These are phyloP conservation scores for Zaprionus gabonicus DNA, from an alignment of 1,140 invertebrate genomes.

Conservation along the genomic window DNA sequence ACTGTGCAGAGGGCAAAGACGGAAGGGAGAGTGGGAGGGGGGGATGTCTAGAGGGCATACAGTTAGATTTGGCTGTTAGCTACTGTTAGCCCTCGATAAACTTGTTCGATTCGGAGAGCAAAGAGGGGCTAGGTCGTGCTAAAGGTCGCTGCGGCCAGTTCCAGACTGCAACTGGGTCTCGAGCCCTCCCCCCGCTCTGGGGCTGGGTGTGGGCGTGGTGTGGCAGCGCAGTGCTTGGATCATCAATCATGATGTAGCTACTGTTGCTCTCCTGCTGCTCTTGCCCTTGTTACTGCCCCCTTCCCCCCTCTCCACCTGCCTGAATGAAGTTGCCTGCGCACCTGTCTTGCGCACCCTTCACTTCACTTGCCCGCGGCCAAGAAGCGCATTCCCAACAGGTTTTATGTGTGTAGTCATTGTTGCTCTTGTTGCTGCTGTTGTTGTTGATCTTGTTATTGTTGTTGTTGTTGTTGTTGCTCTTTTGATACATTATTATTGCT, in stretches of 20 bases:
- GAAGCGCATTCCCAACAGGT: slow-evolving; percentile 42
- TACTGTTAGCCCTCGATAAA: slow-evolving; percentile 42
- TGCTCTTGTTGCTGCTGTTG: not conserved
- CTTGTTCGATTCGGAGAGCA: slow-evolving; percentile 23
- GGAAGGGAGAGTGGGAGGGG: not conserved
- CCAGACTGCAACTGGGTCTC: not conserved
- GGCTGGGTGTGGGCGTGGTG: slow-evolving; percentile 16
- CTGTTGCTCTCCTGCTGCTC: slow-evolving; percentile 17
- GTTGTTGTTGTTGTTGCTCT: slow-evolving; percentile 1
- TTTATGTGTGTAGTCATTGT: slow-evolving; percentile 14
- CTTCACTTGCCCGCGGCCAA: slow-evolving; percentile 30
- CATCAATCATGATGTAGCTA: slow-evolving; percentile 40
- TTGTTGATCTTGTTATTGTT: not conserved
- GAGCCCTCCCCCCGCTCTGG: too few species aligned
- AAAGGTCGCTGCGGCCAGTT: slow-evolving; percentile 27
- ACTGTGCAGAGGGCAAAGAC: not conserved
- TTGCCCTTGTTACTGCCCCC: not conserved
- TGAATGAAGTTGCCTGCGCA: not conserved
- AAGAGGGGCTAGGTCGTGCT: slow-evolving; percentile 3
- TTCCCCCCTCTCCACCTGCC: not conserved
- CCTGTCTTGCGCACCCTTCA: slow-evolving; percentile 20
- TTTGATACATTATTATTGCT: slow-evolving; percentile 33
- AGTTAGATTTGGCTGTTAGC: slow-evolving; percentile 15
- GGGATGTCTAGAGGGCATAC: not conserved
- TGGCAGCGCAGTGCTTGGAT: slow-evolving; percentile 2